Evolutionary conservation across 2,888 invertebrate species (phyloP), one percentile per base, ranked within the genome.

Genomic region (Troides oblongomaculatus): DNA sequence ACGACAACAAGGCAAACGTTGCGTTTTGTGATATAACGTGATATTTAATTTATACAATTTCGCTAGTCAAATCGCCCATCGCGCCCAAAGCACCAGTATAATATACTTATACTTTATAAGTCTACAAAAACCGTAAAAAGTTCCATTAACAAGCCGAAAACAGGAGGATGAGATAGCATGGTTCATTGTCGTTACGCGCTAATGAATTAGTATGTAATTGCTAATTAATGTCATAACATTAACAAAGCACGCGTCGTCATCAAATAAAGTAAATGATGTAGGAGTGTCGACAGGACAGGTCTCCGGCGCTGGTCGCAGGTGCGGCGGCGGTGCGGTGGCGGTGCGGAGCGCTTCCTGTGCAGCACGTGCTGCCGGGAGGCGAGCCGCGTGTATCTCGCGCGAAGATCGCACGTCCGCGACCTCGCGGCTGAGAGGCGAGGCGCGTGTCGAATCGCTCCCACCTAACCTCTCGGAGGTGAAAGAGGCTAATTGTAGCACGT

Each of bases 401-500:
- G 74, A 68, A 70, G 78, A 80, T 80, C 82, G 79, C 80, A 78
- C 79, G 74, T 77, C 74, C 78, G 75, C 46, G 75, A 39, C 61
- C 75, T 66, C 69, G 64, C 39, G 39, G 68, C 71, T 65, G 72
- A 81, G 80, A 73, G 79, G 73, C 75, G 70, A 68, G 71, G 81
- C 87, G 81, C 87, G 87, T 87, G 87, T 86, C 85, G 81, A 85
- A 86, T 86, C 86, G 75, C 78, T 74, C 76, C 75, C 73, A 25
- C 61, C 18, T 43, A 23, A 56, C 62, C 69, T 62, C 69, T 58
- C 46, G 68, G 74, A 73, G 74, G 72, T 69, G 69, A 67, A 74
- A 85, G 86, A 76, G 83, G 82, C 78, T 86, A 85, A 86, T 85
- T 77, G 81, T 78, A 77, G 83, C 85, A 86, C 86, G 85, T 84